Evolutionary conservation across 2,797 vertebrate genomes (phyloP).

Genomic region (Luscinia luscinia): DNA sequence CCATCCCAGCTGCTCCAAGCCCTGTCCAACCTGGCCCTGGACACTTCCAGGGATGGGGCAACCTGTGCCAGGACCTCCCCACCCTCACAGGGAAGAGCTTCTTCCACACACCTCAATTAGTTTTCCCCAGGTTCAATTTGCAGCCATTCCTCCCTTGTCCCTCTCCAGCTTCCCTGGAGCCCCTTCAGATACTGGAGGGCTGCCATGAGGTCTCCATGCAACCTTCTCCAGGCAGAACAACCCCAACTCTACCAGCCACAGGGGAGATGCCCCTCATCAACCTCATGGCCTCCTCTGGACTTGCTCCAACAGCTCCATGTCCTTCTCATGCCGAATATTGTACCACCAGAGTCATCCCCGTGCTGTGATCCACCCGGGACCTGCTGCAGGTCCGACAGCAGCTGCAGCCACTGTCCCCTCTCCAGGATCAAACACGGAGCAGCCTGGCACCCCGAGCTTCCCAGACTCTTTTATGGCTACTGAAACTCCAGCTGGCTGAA

Average conservation of each 20-base stretch:
- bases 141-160: neutral
- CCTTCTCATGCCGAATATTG: neutral
- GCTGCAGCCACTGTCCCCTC: neutral
- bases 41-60: neutral
- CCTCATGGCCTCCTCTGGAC: neutral
- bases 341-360: neutral
- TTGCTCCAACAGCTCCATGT: neutral
- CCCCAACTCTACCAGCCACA: neutral
- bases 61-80: fast-evolving
- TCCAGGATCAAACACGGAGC: fast-evolving
- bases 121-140: neutral
- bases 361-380: fast-evolving
- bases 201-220: neutral
- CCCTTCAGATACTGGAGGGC: neutral
- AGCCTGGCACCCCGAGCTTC: fast-evolving
- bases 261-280: neutral
- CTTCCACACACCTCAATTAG: neutral
- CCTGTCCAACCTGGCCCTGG: fast-evolving
- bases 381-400: too few species aligned
- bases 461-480: neutral
- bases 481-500: neutral
- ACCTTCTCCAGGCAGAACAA: neutral
- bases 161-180: neutral
- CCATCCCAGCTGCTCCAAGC: neutral
- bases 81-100: neutral